Evolutionary conservation across 1,140 invertebrate species (phyloP).

Genomic region (Magallana ariakensis): DNA sequence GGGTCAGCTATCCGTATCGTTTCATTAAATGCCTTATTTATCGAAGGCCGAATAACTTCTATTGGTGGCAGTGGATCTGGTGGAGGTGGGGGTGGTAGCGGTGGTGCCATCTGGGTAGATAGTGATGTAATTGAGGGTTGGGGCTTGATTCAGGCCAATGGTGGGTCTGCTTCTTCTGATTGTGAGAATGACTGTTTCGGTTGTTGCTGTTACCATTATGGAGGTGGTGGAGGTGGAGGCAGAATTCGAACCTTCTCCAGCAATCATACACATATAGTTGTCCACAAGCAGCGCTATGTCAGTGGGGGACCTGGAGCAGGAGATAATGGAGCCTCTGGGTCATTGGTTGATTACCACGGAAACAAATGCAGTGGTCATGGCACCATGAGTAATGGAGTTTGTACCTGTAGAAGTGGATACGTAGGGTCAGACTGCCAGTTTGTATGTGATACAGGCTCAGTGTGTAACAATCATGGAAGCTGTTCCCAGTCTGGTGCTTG

Average conservation of each 20-base stretch:
- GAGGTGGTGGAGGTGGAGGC: slow-evolving; percentile 70
- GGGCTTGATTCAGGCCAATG: slow-evolving; percentile 64
- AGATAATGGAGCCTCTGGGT: slow-evolving; percentile 48
- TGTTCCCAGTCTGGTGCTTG: slow-evolving; percentile 66
- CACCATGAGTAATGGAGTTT: slow-evolving; percentile 38
- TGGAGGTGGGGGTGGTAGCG: slow-evolving; percentile 68
- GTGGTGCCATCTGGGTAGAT: slow-evolving; percentile 70
- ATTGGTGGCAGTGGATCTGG: slow-evolving; percentile 56
- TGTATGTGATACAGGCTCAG: slow-evolving; percentile 53
- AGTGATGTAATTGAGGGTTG: slow-evolving; percentile 66
- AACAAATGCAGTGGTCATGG: slow-evolving; percentile 66
- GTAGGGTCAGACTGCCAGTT: slow-evolving; percentile 69
- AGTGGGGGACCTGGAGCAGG: slow-evolving; percentile 51
- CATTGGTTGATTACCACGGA: slow-evolving; percentile 48
- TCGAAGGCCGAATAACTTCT: slow-evolving; percentile 65
- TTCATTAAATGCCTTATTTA: slow-evolving; percentile 44
- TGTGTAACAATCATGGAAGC: slow-evolving; percentile 64
- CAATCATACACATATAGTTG: slow-evolving; percentile 64
- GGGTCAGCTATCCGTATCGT: slow-evolving; percentile 59
- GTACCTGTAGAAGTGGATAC: slow-evolving; percentile 61
- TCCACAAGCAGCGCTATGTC: slow-evolving; percentile 54
- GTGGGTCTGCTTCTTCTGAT: slow-evolving; percentile 58
- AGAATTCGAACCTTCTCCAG: slow-evolving; percentile 63
- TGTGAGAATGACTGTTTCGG: slow-evolving; percentile 45
- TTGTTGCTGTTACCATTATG: slow-evolving; percentile 57